A percentile compares a stretch with the other conserved stretches of the same genome.
phyloP scores from a whole-genome alignment of 2,113 vertebrate genomes.

The Epinephelus moara region DNA sequence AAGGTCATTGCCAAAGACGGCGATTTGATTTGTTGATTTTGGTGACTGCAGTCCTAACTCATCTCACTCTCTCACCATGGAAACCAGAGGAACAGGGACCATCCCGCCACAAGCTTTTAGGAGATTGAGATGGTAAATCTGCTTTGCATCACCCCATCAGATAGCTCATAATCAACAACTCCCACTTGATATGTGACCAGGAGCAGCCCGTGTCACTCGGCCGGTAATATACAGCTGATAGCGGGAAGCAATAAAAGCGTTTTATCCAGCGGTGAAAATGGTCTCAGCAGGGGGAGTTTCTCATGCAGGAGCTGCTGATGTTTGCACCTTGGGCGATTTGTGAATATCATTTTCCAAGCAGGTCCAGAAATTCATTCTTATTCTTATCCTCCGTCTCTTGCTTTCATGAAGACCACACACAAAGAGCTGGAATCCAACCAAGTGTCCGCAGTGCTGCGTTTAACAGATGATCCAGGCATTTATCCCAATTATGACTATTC shows the following conservation, averaged over 20 bases:
- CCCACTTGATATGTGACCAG: conserved; percentile 42
- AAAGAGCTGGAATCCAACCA: background rate
- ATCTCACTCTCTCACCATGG: background rate
- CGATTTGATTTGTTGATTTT: conserved; percentile 30
- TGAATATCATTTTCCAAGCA: conserved; percentile 14
- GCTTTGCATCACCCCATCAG: conserved; percentile 35
- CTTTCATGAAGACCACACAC: conserved; percentile 2
- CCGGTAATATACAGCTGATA: conserved; percentile 44
- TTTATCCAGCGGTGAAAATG: conserved; percentile 23
- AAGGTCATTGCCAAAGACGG: background rate
- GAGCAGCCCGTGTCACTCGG: conserved; percentile 24
- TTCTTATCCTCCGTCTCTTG: background rate
- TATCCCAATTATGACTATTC: background rate
- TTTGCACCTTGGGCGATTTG: conserved; percentile 29
- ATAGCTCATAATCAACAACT: conserved; percentile 41
- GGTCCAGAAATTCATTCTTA: background rate
- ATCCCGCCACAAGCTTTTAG: conserved; percentile 44
- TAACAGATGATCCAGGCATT: background rate
- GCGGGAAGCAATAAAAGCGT: conserved; percentile 50
- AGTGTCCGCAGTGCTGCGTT: background rate
- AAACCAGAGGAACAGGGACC: background rate
- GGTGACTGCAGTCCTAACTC: background rate
- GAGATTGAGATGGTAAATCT: conserved; percentile 57
- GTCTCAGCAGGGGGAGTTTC: conserved; percentile 7
- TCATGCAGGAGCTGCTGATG: conserved; percentile 20